A percentile compares a stretch with the other conserved stretches of the same genome.
phyloP scores from a whole-genome alignment of 2,113 vertebrate species.

The Callipepla squamata region DNA sequence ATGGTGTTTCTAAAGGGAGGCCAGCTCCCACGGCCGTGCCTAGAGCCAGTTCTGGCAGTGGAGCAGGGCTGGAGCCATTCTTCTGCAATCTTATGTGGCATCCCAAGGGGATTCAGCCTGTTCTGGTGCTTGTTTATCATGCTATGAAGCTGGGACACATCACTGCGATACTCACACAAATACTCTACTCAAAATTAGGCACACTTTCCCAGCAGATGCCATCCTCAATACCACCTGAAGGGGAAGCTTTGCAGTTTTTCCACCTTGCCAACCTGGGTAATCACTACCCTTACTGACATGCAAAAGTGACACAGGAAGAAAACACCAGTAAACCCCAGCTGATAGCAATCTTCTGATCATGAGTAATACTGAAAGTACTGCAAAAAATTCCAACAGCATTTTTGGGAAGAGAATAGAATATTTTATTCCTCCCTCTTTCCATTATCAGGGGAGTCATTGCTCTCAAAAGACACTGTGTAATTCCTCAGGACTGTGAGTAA shows the following conservation, averaged over 20 bases:
- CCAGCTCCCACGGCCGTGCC: not conserved
- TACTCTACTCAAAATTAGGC: not conserved
- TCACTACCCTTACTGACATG: not conserved
- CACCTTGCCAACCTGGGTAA: not conserved
- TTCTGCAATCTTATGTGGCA: not conserved
- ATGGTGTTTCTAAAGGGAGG: slow-evolving; percentile 4
- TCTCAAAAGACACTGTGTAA: not conserved
- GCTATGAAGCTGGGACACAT: not conserved
- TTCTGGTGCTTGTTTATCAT: not conserved
- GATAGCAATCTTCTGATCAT: not conserved
- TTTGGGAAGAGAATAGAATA: not conserved
- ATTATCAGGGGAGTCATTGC: not conserved
- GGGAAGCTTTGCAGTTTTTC: not conserved
- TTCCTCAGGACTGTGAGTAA: not conserved
- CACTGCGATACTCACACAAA: not conserved
- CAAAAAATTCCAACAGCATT: not conserved
- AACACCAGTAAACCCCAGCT: accelerated
- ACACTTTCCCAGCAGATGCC: not conserved
- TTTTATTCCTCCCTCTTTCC: not conserved
- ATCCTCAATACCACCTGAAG: not conserved
- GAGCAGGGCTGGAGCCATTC: not conserved
- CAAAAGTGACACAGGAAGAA: not conserved
- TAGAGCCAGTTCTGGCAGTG: not conserved
- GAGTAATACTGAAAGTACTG: not conserved
- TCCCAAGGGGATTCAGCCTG: not conserved